Evolutionary conservation across 2,113 vertebrate species (phyloP).

Genomic region (Lipophrys pholis): DNA sequence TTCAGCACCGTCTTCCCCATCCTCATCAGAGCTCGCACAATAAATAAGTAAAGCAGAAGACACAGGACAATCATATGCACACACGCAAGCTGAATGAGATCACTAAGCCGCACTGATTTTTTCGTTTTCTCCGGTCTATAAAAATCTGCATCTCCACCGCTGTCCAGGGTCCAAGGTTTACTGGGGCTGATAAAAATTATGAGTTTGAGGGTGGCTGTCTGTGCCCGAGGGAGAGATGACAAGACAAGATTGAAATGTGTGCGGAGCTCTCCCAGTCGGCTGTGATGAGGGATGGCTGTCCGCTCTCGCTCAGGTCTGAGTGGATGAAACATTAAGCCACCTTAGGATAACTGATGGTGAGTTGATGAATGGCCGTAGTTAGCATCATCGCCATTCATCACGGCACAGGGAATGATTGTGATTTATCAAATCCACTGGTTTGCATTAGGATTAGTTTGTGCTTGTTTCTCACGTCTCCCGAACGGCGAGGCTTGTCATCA

Average conservation of each 20-base stretch:
- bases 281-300: slow-evolving; percentile 74
- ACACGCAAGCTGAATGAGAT: slow-evolving; percentile 21
- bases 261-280: slow-evolving; percentile 56
- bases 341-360: slow-evolving; percentile 72
- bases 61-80: slow-evolving; percentile 9
- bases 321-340: slow-evolving; percentile 78
- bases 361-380: slow-evolving; percentile 76
- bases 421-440: slow-evolving; percentile 66
- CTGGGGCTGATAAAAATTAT: slow-evolving; percentile 75
- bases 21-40: slow-evolving; percentile 23
- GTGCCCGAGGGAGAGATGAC: slow-evolving; percentile 68
- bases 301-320: slow-evolving; percentile 63
- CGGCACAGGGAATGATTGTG: slow-evolving; percentile 38
- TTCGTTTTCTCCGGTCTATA: slow-evolving; percentile 63
- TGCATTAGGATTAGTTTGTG: slow-evolving; percentile 63
- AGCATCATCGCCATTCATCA: slow-evolving; percentile 74
- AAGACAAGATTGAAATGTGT: slow-evolving; percentile 77
- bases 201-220: slow-evolving; percentile 70
- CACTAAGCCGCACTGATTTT: slow-evolving; percentile 24
- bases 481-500: slow-evolving; percentile 43
- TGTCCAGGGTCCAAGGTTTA: slow-evolving; percentile 74
- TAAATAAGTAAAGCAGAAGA: slow-evolving; percentile 21
- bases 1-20: slow-evolving; percentile 30
- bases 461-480: slow-evolving; percentile 55
- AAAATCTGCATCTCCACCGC: slow-evolving; percentile 69